These are phyloP conservation scores for pig (Sus scrofa) DNA, from an alignment of 2,113 vertebrate genomes.

Conservation along the genomic window DNA sequence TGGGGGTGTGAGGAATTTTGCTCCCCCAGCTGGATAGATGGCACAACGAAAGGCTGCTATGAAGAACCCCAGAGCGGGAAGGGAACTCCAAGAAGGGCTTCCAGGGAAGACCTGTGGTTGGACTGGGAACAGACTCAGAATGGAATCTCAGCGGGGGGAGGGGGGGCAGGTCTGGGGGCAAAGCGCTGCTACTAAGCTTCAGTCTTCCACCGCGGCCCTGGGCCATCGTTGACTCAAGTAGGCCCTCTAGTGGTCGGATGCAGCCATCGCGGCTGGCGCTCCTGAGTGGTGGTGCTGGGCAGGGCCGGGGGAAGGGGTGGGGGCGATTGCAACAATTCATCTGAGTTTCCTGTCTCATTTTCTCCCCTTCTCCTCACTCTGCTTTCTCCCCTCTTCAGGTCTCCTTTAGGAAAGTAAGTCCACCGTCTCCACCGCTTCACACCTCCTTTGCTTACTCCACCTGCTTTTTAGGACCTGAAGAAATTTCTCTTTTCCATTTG, in stretches of 20 bases:
- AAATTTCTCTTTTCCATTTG: slow-evolving; percentile 60
- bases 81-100: no score
- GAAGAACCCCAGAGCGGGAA: no score
- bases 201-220: not conserved
- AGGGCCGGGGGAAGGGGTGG: accelerated
- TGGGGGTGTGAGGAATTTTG: no score
- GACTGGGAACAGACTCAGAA: no score
- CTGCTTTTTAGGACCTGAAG: slow-evolving; percentile 37
- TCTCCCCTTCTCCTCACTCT: not conserved
- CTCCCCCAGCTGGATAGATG: no score
- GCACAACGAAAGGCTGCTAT: no score
- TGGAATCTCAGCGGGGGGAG: no score
- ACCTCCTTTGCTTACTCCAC: not conserved
- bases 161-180: not conserved
- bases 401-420: not conserved
- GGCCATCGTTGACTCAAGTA: slow-evolving; percentile 53
- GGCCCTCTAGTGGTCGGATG: slow-evolving; percentile 69
- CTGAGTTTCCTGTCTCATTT: not conserved
- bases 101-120: no score
- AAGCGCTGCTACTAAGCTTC: not conserved
- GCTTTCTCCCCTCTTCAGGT: not conserved
- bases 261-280: not conserved
- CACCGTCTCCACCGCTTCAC: not conserved
- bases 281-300: no score
- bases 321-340: not conserved